Conservation (phyloP, 2,797 vertebrate genomes). For the Trachurus trachurus region DNA sequence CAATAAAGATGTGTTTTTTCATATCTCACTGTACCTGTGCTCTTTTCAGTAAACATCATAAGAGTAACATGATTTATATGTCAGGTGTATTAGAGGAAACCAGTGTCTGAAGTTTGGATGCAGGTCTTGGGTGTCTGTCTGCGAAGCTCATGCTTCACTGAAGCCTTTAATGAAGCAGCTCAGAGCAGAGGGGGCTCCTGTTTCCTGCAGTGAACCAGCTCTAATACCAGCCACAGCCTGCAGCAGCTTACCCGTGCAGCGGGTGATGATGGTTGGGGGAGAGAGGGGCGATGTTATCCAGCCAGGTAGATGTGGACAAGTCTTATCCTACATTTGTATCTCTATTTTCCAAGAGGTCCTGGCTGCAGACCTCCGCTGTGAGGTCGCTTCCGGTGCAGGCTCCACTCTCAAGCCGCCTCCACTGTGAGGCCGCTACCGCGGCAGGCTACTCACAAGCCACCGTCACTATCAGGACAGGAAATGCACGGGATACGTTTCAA, state of each 20-base stretch:
- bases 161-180: constrained; percentile 43
- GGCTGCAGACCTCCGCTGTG: no score
- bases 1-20: constrained; percentile 19
- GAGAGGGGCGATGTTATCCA: not conserved
- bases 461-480: no score
- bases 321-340: no score
- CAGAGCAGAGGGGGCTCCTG: constrained; percentile 24
- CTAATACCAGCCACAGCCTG: not conserved
- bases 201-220: constrained; percentile 42
- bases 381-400: no score
- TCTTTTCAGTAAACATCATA: not conserved
- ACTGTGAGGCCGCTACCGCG: no score
- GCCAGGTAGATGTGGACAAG: not conserved
- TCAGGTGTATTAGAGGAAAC: not conserved
- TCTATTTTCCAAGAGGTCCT: no score
- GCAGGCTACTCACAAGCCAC: no score
- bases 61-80: not conserved
- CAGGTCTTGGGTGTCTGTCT: constrained; percentile 22
- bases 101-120: not conserved
- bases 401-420: no score
- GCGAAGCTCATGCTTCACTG: constrained; percentile 32
- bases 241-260: not conserved
- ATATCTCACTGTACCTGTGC: not conserved
- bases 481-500: no score
- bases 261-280: not conserved